A percentile compares a stretch with the other conserved stretches of the same genome.
Conservation (phyloP, 1,140 invertebrate species). For the Episyrphus balteatus region DNA sequence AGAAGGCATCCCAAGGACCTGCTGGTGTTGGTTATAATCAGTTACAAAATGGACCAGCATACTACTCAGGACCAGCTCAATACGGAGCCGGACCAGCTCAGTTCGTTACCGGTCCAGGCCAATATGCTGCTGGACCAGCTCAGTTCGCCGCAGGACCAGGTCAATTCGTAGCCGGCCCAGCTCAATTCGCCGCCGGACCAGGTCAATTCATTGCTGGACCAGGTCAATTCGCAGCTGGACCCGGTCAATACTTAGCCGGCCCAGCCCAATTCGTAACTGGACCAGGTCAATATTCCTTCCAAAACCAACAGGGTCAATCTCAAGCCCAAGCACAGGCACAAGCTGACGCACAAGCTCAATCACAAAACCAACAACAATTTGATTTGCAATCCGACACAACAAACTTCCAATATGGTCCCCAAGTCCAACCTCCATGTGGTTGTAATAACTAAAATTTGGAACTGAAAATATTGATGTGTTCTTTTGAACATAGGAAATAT, state of each 20-base stretch:
- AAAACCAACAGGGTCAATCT: too few species aligned
- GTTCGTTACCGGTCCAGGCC: constrained; percentile 8
- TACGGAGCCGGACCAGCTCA: neutral
- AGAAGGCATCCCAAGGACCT: constrained; percentile 19
- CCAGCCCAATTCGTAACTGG: constrained; percentile 3
- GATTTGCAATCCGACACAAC: too few species aligned
- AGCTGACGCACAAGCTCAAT: too few species aligned
- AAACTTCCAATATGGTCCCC: too few species aligned
- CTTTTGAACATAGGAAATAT: too few species aligned
- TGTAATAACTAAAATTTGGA: too few species aligned
- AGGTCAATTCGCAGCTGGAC: neutral
- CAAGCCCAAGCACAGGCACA: too few species aligned
- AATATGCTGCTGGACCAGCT: constrained; percentile 2
- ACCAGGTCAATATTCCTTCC: constrained; percentile 2
- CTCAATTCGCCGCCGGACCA: constrained; percentile 2
- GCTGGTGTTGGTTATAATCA: neutral
- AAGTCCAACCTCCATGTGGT: too few species aligned
- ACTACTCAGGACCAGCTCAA: neutral
- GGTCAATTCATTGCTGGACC: too few species aligned
- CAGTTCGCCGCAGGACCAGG: constrained; percentile 3
- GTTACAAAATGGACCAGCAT: neutral
- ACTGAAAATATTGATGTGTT: too few species aligned
- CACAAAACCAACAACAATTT: too few species aligned
- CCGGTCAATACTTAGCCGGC: neutral
- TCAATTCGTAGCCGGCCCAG: neutral